Evolutionary conservation across 2,888 invertebrate species (phyloP).

Genomic region (Leptura quadrifasciata): DNA sequence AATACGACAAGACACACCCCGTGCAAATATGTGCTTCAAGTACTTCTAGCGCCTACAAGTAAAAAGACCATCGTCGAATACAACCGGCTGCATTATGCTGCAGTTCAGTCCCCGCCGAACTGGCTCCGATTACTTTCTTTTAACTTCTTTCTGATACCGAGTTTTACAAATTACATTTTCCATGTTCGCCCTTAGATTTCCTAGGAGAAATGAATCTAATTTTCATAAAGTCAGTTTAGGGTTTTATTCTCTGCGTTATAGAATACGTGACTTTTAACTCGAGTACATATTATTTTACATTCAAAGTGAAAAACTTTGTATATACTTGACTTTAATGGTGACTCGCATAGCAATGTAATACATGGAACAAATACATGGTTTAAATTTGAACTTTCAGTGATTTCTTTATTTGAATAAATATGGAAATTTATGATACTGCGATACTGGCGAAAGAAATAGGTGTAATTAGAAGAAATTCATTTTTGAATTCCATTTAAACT

Average conservation of each 20-base stretch:
- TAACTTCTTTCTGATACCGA: slow-evolving; percentile 29
- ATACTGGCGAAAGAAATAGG: too few relatives aligned
- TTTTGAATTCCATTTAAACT: too few relatives aligned
- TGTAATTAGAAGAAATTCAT: too few relatives aligned
- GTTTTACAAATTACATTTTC: slow-evolving; percentile 40
- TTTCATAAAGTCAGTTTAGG: slow-evolving; percentile 44
- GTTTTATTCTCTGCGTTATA: slow-evolving; percentile 37
- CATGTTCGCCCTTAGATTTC: slow-evolving; percentile 39
- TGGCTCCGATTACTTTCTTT: slow-evolving; percentile 38
- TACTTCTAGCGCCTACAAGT: too few relatives aligned
- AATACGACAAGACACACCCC: background rate
- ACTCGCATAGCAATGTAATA: background rate
- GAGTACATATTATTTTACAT: slow-evolving; percentile 14
- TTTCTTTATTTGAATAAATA: background rate
- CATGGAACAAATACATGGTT: background rate
- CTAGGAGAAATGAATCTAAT: slow-evolving; percentile 43
- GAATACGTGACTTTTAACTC: slow-evolving; percentile 30
- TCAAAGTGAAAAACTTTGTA: slow-evolving; percentile 5
- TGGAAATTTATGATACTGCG: too few relatives aligned
- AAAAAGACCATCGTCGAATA: background rate
- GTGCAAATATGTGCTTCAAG: background rate
- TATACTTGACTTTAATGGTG: slow-evolving; percentile 12
- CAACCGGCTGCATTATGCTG: slow-evolving; percentile 15
- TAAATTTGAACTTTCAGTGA: background rate
- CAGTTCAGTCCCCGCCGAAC: slow-evolving; percentile 36